Conservation (phyloP, 2,797 vertebrate species). For the Anableps anableps region DNA sequence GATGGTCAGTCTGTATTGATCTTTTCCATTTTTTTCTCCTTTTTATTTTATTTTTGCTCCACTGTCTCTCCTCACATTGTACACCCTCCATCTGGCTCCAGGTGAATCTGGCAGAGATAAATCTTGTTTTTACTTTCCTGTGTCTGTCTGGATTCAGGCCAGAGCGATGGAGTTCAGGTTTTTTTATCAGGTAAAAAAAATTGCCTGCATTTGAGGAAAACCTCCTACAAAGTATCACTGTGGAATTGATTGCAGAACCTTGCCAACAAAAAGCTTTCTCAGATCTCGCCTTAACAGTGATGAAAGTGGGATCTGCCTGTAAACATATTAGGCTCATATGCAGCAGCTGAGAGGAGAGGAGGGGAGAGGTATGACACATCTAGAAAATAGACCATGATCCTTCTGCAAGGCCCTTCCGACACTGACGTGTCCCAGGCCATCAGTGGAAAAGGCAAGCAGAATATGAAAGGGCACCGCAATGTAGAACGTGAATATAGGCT, state of each 20-base stretch:
- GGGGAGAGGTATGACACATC: slow-evolving; percentile 23
- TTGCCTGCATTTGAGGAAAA: slow-evolving; percentile 61
- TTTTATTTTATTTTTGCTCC: slow-evolving; percentile 1
- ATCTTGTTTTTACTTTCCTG: slow-evolving; percentile 70
- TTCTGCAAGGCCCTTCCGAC: slow-evolving; percentile 37
- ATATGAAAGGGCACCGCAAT: slow-evolving; percentile 49
- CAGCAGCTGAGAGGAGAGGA: slow-evolving; percentile 20
- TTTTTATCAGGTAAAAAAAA: slow-evolving; percentile 67
- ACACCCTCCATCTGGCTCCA: slow-evolving; percentile 65
- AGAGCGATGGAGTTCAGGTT: slow-evolving; percentile 59
- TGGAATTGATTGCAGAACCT: slow-evolving; percentile 68
- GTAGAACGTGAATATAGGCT: slow-evolving; percentile 60
- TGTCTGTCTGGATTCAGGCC: slow-evolving; percentile 66
- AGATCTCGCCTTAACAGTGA: slow-evolving; percentile 45
- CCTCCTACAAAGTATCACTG: slow-evolving; percentile 65
- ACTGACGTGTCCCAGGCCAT: slow-evolving; percentile 43
- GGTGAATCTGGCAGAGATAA: slow-evolving; percentile 70
- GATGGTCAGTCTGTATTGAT: slow-evolving; percentile 76
- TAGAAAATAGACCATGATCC: slow-evolving; percentile 41
- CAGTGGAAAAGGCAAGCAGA: slow-evolving; percentile 29
- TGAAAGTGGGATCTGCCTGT: slow-evolving; percentile 18
- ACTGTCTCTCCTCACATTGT: slow-evolving; percentile 45
- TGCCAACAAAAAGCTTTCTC: slow-evolving; percentile 62
- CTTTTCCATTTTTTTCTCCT: slow-evolving; percentile 37
- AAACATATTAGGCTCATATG: slow-evolving; percentile 33